Evolutionary conservation across 1,140 invertebrate species (phyloP), one percentile per base, ranked within the genome.

Genomic region (Ylistrum balloti): DNA sequence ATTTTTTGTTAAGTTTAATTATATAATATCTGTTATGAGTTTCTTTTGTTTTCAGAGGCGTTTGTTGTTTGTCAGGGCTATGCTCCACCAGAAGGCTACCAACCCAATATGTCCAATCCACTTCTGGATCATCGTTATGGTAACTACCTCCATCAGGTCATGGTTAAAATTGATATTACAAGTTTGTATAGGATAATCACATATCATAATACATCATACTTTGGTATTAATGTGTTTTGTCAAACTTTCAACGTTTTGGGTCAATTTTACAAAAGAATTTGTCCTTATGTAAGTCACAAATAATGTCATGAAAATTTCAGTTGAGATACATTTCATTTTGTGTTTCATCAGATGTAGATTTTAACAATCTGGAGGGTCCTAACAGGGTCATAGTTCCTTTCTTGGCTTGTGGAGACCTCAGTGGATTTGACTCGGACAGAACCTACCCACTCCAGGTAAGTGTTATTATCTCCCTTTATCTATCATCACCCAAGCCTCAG

Each of bases 31-130:
- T 89, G 22, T 35, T 35, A 45, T 92, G 88, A 56, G 38, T 56
- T 92, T 88, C 35, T 93, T 93, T 91, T 92, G 91, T 92, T 97
- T 97, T 89, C 95, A 97, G 97, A 99, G 96, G 98, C 99, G 0
- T 99, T 99, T 97, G 98, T 99, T 33, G 98, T 99, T 0, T 99
- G 99, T 95, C 97, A 98, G 95, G 97, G 98, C 48, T 99, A 99
- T 95, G 96, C 95, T 9, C 98, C 98, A 88, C 99, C 99, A 0
- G 95, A 97, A 17, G 98, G 97, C 1, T 99, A 99, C 95, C 96
- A 97, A 89, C 98, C 99, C 22, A 98, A 98, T 90, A 98, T 99
- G 97, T 97, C 98, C 0, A 99, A 99, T 96, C 98, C 98, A 34
- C 96, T 99, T 38, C 96, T 98, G 35, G 97, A 98, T 95, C 95